Evolutionary conservation across 2,797 vertebrate genomes (phyloP).

Genomic region (Cuniculus paca): DNA sequence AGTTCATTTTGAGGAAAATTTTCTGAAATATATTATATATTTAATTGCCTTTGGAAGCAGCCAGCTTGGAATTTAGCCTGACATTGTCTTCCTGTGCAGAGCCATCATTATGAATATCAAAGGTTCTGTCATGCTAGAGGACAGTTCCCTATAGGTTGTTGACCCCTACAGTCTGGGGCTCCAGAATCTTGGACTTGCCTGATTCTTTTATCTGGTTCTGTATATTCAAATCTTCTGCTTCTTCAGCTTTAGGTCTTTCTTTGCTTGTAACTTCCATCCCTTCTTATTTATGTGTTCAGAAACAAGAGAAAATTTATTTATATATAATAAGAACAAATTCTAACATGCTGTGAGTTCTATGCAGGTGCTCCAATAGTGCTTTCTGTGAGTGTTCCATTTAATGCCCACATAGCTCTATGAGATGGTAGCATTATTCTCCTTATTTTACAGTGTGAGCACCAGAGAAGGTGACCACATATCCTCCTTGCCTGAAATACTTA

Average conservation of each 20-base stretch:
- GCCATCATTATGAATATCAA: neutral
- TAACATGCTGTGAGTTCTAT: neutral
- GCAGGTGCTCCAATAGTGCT: neutral
- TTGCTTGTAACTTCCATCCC: neutral
- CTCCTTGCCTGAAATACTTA: neutral
- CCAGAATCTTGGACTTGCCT: neutral
- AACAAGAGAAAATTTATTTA: constrained; percentile 51
- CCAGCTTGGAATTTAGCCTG: neutral
- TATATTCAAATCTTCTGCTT: neutral
- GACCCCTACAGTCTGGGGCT: neutral
- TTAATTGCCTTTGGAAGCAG: neutral
- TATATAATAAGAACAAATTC: neutral
- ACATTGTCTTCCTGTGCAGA: neutral
- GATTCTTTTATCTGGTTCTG: neutral
- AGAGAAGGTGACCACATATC: neutral
- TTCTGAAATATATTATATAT: neutral
- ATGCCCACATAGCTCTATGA: neutral
- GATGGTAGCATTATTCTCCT: neutral
- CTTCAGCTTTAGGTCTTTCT: neutral
- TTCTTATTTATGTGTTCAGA: constrained; percentile 45
- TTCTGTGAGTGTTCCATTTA: neutral
- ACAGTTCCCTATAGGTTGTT: neutral
- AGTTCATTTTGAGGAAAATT: constrained; percentile 45
- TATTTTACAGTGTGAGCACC: neutral
- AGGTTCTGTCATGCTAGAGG: neutral